These are phyloP conservation scores for Natator depressus DNA, from an alignment of 2,113 vertebrate genomes.

Conservation along the genomic window DNA sequence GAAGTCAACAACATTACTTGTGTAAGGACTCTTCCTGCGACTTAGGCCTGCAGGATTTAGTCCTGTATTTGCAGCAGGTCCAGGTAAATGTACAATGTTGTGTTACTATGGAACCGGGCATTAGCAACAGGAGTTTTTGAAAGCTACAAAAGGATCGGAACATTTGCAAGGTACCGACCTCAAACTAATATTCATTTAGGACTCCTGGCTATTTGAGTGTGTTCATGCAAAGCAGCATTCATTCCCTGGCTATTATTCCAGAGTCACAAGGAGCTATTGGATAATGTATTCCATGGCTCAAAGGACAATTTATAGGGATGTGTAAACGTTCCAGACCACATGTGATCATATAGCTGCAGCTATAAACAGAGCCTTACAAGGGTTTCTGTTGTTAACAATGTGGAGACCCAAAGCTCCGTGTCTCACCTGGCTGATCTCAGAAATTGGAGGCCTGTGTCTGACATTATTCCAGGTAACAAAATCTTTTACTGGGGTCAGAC, in stretches of 20 bases:
- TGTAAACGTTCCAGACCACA: slow-evolving; percentile 41
- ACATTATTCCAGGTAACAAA: slow-evolving; percentile 78
- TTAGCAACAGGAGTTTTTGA: slow-evolving; percentile 48
- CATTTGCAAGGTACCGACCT: slow-evolving; percentile 70
- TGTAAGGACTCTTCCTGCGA: not conserved
- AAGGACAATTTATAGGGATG: slow-evolving; percentile 6
- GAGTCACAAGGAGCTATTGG: slow-evolving; percentile 49
- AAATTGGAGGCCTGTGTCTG: slow-evolving; percentile 64
- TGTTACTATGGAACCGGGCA: slow-evolving; percentile 61
- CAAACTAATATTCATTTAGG: slow-evolving; percentile 72
- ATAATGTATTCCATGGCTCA: slow-evolving; percentile 15
- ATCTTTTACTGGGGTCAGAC: not conserved
- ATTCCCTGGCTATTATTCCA: slow-evolving; percentile 2
- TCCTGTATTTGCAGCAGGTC: not conserved
- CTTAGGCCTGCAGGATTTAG: not conserved
- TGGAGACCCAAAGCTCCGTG: slow-evolving; percentile 30
- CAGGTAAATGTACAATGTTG: not conserved
- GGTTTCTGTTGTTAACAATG: slow-evolving; percentile 48
- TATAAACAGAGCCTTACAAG: slow-evolving; percentile 8
- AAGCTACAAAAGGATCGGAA: slow-evolving; percentile 51
- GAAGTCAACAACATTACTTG: not conserved
- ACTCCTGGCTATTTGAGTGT: slow-evolving; percentile 53
- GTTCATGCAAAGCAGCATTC: slow-evolving; percentile 41
- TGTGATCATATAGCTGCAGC: not conserved
- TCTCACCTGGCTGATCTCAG: slow-evolving; percentile 62